These are phyloP conservation scores for Abscondita cerata DNA, from an alignment of 2,888 invertebrate genomes.

Conservation along the genomic window DNA sequence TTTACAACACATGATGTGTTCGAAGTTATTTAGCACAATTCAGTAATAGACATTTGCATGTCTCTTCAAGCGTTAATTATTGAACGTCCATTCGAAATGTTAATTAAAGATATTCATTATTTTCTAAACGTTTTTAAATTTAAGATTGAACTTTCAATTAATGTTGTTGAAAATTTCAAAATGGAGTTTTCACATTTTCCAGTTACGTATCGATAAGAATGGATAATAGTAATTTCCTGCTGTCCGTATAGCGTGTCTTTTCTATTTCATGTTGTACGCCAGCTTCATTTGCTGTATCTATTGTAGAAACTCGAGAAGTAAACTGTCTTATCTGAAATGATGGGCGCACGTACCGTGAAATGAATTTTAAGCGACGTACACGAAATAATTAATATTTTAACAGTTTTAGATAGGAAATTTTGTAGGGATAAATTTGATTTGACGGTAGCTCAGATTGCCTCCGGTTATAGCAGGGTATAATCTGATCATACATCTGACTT, in stretches of 20 bases:
- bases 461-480: conserved; percentile 52
- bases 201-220: conserved; percentile 24
- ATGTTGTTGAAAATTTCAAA: conserved; percentile 11
- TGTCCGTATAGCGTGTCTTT: conserved; percentile 24
- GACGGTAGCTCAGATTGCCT: conserved; percentile 37
- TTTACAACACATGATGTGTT: background rate
- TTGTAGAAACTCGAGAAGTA: conserved; percentile 13
- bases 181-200: conserved; percentile 21
- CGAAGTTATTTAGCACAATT: background rate
- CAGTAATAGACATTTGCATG: conserved; percentile 3
- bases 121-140: too few relatives aligned
- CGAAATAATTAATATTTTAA: conserved; percentile 20
- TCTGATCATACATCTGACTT: conserved; percentile 58
- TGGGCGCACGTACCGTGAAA: too few relatives aligned
- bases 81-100: background rate
- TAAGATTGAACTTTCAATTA: background rate
- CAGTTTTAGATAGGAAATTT: conserved; percentile 7
- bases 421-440: conserved; percentile 40
- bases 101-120: too few relatives aligned
- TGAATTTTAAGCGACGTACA: too few relatives aligned
- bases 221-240: conserved; percentile 28
- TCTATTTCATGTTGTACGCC: conserved; percentile 24
- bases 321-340: conserved; percentile 14
- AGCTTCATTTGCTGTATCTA: conserved; percentile 25
- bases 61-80: conserved; percentile 1